A percentile compares a stretch with the other conserved stretches of the same genome.
These are phyloP conservation scores for Therioaphis trifolii DNA, from an alignment of 2,888 invertebrate species.

Conservation along the genomic window DNA sequence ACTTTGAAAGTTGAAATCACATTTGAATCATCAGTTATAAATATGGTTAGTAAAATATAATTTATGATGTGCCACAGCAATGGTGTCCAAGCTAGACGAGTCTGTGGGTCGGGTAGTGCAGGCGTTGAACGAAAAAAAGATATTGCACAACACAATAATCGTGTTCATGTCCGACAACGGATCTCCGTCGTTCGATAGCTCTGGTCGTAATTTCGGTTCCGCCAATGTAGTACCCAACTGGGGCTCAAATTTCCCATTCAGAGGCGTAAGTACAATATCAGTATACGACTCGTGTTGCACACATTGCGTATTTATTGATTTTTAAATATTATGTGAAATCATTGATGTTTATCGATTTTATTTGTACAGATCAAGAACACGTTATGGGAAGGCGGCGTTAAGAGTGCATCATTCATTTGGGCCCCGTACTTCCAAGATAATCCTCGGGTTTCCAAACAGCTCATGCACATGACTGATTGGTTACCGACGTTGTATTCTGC, in stretches of 20 bases:
- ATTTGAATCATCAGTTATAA: background rate
- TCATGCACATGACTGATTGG: conserved; percentile 87
- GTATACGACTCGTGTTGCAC: too few relatives aligned
- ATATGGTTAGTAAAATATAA: background rate
- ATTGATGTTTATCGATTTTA: background rate
- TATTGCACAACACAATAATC: conserved; percentile 75
- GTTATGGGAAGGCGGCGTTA: conserved; percentile 86
- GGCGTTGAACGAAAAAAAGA: conserved; percentile 71
- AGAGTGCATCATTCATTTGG: conserved; percentile 82
- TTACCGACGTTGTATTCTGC: conserved; percentile 77
- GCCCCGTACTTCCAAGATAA: conserved; percentile 73
- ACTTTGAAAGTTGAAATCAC: too few relatives aligned
- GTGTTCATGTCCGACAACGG: conserved; percentile 77
- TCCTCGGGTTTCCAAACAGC: conserved; percentile 73
- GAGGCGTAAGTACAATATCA: conserved; percentile 70
- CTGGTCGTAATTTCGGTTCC: conserved; percentile 63
- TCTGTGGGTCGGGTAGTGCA: conserved; percentile 74
- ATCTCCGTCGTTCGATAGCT: conserved; percentile 70
- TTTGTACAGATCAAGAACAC: conserved; percentile 77
- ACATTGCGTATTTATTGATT: background rate
- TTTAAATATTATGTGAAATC: background rate
- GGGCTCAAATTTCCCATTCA: conserved; percentile 75
- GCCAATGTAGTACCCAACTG: conserved; percentile 69
- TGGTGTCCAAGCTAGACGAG: conserved; percentile 75
- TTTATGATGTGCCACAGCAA: conserved; percentile 71